These are phyloP conservation scores for Eurytoma adleriae DNA, from an alignment of 2,888 invertebrate species.

Conservation along the genomic window DNA sequence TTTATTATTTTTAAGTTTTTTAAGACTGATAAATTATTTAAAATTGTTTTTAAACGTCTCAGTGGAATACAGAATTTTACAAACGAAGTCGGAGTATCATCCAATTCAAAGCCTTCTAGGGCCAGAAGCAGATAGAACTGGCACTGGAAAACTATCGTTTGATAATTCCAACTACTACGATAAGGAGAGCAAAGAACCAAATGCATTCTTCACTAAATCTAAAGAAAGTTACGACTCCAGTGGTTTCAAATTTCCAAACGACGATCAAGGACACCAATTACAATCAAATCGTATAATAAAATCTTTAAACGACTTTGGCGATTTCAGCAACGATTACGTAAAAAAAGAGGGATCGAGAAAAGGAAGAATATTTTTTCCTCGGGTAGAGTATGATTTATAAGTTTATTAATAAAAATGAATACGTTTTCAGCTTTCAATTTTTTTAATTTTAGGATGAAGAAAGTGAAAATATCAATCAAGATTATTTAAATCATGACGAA, in stretches of 20 bases:
- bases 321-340: not conserved
- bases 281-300: constrained; percentile 14
- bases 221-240: not conserved
- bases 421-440: not conserved
- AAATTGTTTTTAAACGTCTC: not conserved
- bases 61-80: constrained; percentile 28
- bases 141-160: constrained; percentile 37
- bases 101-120: not conserved
- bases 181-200: not conserved
- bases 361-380: constrained; percentile 21
- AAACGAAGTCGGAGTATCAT: constrained; percentile 3
- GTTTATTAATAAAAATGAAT: not conserved
- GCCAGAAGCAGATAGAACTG: constrained; percentile 35
- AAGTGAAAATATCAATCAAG: not conserved
- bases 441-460: constrained; percentile 12
- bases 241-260: constrained; percentile 42
- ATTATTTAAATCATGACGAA: not conserved
- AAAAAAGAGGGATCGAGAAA: constrained; percentile 10
- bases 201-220: not conserved
- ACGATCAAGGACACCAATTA: constrained; percentile 17
- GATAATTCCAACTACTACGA: constrained; percentile 1
- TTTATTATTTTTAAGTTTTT: not conserved
- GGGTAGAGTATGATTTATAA: constrained; percentile 1
- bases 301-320: constrained; percentile 2
- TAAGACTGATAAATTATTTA: not conserved